Percentiles rank a stretch among this genome's conserved stretches.
Conservation (phyloP, 2,888 invertebrate species). For the Dicyrtomina minuta region DNA sequence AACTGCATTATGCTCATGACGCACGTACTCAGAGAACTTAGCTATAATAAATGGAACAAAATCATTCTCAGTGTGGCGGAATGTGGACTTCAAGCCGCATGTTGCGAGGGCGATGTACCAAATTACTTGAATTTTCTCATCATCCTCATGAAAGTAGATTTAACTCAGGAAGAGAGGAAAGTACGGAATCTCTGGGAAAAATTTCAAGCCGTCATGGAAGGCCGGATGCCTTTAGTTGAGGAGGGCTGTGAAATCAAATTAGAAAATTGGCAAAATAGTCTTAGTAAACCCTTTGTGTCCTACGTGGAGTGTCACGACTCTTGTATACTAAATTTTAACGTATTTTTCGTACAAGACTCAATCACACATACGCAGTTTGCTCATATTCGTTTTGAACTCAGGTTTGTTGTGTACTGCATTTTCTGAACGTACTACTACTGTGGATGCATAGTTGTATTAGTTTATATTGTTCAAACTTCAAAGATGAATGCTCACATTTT, state of each 20-base stretch:
- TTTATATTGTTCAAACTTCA: background rate
- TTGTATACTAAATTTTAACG: constrained; percentile 42
- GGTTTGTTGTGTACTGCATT: too few relatives aligned
- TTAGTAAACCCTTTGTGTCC: constrained; percentile 38
- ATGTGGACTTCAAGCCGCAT: constrained; percentile 47
- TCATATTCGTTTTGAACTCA: constrained; percentile 38
- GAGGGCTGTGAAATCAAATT: constrained; percentile 37
- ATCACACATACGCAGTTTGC: constrained; percentile 28
- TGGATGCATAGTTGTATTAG: background rate
- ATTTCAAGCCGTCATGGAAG: constrained; percentile 41
- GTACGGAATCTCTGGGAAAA: constrained; percentile 41
- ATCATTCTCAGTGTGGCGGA: constrained; percentile 44
- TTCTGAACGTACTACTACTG: too few relatives aligned
- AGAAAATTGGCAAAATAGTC: constrained; percentile 38
- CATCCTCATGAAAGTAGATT: constrained; percentile 46
- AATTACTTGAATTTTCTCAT: constrained; percentile 48
- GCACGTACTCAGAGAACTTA: constrained; percentile 50
- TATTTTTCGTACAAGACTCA: constrained; percentile 40
- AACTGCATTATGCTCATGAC: constrained; percentile 50
- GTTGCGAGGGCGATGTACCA: constrained; percentile 43
- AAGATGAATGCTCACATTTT: background rate
- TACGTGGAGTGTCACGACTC: constrained; percentile 47
- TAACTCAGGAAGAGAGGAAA: constrained; percentile 22
- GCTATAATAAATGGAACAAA: constrained; percentile 44
- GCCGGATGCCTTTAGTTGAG: constrained; percentile 40